These are phyloP conservation scores for Salpingus planirostris DNA, from an alignment of 2,888 invertebrate species.

Conservation along the genomic window DNA sequence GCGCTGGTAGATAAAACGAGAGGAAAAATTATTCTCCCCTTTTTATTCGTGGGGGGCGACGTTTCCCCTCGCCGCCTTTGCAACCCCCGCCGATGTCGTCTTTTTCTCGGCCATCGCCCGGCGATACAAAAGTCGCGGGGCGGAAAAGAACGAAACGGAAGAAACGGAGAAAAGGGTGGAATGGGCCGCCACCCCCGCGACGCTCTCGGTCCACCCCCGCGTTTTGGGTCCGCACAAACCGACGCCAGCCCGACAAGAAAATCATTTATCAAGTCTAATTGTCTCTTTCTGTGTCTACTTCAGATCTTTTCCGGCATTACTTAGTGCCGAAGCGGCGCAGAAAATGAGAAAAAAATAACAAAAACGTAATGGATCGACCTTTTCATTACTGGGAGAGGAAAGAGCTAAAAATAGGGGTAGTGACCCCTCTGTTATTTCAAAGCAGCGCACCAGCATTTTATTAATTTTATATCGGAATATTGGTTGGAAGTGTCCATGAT, in stretches of 20 bases:
- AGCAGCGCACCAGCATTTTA: no score
- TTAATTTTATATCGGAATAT: no score
- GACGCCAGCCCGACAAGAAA: slow-evolving; percentile 27
- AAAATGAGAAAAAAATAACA: no score
- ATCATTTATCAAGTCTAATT: slow-evolving; percentile 39
- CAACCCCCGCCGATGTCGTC: slow-evolving; percentile 5
- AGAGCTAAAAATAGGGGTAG: no score
- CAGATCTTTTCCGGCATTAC: no score
- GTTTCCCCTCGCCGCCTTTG: slow-evolving; percentile 4
- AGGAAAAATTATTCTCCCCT: slow-evolving; percentile 38
- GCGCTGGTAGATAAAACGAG: slow-evolving; percentile 37
- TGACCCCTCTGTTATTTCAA: no score
- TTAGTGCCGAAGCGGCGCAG: no score
- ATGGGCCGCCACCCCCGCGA: slow-evolving; percentile 9
- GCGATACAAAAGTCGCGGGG: neutral
- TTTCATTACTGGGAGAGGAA: no score
- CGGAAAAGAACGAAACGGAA: neutral
- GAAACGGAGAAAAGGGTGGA: neutral
- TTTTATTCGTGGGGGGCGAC: slow-evolving; percentile 25
- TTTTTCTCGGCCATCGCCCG: neutral
- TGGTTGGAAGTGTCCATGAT: no score
- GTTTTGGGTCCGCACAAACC: slow-evolving; percentile 4
- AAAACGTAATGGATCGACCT: no score
- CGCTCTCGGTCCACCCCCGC: slow-evolving; percentile 13
- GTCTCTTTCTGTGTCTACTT: slow-evolving; percentile 34